Percentiles rank a stretch among this genome's conserved stretches.
Evolutionary conservation across 2,113 vertebrate species (phyloP).

Genomic region (Corydoras maculifer): DNA sequence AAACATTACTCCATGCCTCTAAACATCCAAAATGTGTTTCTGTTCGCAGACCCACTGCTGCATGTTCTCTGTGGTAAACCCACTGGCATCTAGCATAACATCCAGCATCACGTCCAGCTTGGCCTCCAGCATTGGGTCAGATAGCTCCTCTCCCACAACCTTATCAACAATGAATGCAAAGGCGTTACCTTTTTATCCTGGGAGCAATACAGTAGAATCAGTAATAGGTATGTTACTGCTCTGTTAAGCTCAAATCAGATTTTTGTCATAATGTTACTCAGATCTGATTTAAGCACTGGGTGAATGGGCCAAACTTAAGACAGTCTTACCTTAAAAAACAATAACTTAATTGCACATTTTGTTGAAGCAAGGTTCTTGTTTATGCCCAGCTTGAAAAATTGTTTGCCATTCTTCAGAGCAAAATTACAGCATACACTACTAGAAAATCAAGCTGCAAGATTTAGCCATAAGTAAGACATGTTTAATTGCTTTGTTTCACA

Average conservation of each 20-base stretch:
- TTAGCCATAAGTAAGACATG: no score
- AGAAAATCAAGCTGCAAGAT: no score
- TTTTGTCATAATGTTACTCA: no score
- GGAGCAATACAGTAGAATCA: constrained; percentile 77
- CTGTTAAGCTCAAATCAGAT: no score
- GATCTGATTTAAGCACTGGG: no score
- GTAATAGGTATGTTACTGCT: constrained; percentile 69
- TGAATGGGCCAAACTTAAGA: neutral
- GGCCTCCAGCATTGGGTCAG: constrained; percentile 81
- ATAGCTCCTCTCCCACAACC: constrained; percentile 78
- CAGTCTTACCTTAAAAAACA: neutral
- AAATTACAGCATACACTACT: no score
- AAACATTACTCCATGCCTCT: no score
- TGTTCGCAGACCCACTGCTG: constrained; percentile 71
- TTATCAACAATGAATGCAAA: constrained; percentile 75
- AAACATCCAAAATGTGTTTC: constrained; percentile 14
- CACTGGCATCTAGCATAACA: constrained; percentile 76
- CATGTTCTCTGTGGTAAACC: constrained; percentile 76
- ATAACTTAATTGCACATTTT: no score
- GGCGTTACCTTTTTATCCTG: constrained; percentile 72
- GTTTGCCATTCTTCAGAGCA: no score
- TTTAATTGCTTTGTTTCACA: no score
- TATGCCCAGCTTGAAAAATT: no score
- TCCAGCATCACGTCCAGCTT: constrained; percentile 84
- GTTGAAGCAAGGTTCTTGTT: no score